Evolutionary conservation across 2,113 vertebrate species (phyloP).

Genomic region (Hippocampus abdominalis): DNA sequence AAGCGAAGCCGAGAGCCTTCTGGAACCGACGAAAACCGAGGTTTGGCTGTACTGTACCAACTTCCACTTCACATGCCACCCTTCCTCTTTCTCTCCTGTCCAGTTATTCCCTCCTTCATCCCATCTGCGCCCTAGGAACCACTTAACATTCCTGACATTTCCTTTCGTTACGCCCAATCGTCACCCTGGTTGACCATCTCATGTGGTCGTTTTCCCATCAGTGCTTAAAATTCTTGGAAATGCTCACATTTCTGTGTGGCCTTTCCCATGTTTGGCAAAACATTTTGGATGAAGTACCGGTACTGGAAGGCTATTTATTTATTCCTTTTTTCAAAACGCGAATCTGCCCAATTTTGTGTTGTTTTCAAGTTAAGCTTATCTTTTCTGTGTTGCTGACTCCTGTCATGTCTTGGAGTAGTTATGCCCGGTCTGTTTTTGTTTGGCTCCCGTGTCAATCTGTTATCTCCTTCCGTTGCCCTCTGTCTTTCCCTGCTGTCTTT

Average conservation of each 20-base stretch:
- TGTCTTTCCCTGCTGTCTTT: not conserved
- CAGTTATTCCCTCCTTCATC: conserved; percentile 4
- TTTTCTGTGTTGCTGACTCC: no score
- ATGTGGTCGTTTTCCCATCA: not conserved
- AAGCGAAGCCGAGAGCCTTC: no score
- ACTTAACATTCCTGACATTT: conserved; percentile 61
- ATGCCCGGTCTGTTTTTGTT: not conserved
- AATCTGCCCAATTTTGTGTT: no score
- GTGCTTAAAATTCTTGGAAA: conserved; percentile 2
- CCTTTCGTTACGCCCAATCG: conserved; percentile 24
- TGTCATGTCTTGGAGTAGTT: no score
- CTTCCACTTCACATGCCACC: conserved; percentile 2
- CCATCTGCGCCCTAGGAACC: conserved; percentile 25
- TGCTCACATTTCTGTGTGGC: not conserved
- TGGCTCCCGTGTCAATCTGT: not conserved
- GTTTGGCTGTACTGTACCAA: no score
- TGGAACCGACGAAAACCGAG: no score
- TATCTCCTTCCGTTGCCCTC: not conserved
- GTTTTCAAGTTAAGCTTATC: no score
- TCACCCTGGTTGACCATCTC: conserved; percentile 19
- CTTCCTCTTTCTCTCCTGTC: conserved; percentile 13
- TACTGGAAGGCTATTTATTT: no score
- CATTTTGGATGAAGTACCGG: not conserved
- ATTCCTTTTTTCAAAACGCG: no score
- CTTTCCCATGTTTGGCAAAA: not conserved